Base-by-base conservation (phyloP, 2,797 vertebrate species). In the Sebastes jordani region DNA sequence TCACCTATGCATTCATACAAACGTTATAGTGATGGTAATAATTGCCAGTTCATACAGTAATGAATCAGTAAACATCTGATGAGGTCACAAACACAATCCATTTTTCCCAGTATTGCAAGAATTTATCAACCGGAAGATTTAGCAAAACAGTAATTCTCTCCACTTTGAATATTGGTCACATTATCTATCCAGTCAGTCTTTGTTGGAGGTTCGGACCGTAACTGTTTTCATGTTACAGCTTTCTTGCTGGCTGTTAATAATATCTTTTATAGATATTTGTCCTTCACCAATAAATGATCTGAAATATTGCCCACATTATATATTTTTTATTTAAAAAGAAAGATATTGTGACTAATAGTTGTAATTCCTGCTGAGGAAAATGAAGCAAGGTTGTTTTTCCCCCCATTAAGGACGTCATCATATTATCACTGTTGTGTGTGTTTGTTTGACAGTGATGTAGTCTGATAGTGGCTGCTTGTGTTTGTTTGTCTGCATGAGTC, bases 401-500 rank as follows among this genome's bases (percentile, higher is more conserved):
- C 6, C 34, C 23, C 36, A 55, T 18, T 32, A 2, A n/a, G 29
- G 5, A 18, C 32, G 16, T 59, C 11, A 14, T 71, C 46, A 29
- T 23, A n/a, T 72, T 58, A 49, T 63, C 16, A 49, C 32, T 11
- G 8, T 20, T 71, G 25, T 72, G 1, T 4, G 23, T 61, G 77
- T 87, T 67, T 72, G 20, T 69, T 59, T 66, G 32, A 54, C 60
- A 22, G 18, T 62, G 59, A 74, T 25, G 22, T 32, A 2, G 0
- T 7, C 32, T 66, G 69, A 62, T 38, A 29, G 36, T 13, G 6
- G 6, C 11, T 42, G 16, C 18, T 3, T 62, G 71, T 49, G 27
- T 60, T 42, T 60, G 4, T 64, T 14, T 27, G 56, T 74, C 42
- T 79, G 61, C n/a, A 10, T 77, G 62, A 81, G 36, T 83, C 65